These are phyloP conservation scores for Tylochromis polylepis DNA, from an alignment of 2,113 vertebrate genomes.

Conservation along the genomic window DNA sequence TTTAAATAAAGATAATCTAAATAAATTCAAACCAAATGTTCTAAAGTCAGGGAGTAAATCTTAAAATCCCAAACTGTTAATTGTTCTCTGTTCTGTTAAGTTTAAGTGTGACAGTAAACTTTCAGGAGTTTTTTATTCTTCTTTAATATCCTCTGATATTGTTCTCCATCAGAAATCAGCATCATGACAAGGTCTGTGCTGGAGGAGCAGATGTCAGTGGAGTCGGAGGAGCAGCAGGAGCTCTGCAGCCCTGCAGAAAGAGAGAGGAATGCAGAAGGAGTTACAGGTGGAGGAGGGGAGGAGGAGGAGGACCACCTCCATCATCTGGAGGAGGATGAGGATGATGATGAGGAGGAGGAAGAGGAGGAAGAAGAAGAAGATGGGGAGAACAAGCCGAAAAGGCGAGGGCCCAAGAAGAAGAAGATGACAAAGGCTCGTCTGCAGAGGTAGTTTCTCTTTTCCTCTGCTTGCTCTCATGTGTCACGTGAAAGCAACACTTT, in stretches of 20 bases:
- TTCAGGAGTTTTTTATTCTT: background rate
- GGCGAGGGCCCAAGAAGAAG: slow-evolving; percentile 96
- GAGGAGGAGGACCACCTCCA: slow-evolving; percentile 60
- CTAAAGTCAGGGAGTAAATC: background rate
- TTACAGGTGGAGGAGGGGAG: slow-evolving; percentile 23
- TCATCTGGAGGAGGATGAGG: slow-evolving; percentile 78
- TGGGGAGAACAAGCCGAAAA: slow-evolving; percentile 91
- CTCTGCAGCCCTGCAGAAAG: slow-evolving; percentile 77
- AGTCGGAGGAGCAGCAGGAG: slow-evolving; percentile 58
- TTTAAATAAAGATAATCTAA: background rate
- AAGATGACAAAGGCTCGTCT: slow-evolving; percentile 98
- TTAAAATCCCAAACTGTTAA: background rate
- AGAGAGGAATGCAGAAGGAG: slow-evolving; percentile 75
- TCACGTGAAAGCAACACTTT: background rate
- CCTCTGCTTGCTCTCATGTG: background rate
- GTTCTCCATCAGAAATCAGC: slow-evolving; percentile 56
- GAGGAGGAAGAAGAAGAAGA: slow-evolving; percentile 89
- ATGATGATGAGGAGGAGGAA: slow-evolving; percentile 81
- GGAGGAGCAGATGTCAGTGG: slow-evolving; percentile 71
- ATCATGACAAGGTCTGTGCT: slow-evolving; percentile 93
- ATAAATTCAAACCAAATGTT: background rate
- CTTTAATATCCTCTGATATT: background rate
- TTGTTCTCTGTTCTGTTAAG: background rate
- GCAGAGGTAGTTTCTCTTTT: slow-evolving; percentile 71
- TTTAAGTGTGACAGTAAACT: background rate